A percentile compares a stretch with the other conserved stretches of the same genome.
Conservation (phyloP, 2,797 vertebrate genomes). For the Pipistrellus pygmaeus region DNA sequence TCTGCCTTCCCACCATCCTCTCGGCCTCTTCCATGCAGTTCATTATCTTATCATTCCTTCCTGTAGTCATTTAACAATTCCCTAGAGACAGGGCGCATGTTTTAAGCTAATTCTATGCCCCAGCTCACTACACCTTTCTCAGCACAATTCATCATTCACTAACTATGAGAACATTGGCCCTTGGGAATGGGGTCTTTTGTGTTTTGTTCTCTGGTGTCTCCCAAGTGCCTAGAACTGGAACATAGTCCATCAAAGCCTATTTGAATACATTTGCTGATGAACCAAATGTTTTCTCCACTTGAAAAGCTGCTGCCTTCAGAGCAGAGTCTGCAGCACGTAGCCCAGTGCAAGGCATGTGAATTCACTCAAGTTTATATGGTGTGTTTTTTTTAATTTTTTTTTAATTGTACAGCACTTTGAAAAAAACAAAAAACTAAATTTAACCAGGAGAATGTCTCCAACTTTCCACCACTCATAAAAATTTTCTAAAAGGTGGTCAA, state of each 20-base stretch:
- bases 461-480: neutral
- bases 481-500: neutral
- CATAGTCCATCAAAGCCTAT: accelerated
- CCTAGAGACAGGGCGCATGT: neutral
- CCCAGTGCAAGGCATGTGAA: neutral
- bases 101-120: neutral
- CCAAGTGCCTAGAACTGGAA: neutral
- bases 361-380: neutral
- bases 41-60: neutral
- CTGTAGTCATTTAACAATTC: neutral
- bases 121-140: neutral
- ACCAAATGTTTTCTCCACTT: neutral
- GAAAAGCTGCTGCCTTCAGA: neutral
- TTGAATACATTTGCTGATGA: neutral
- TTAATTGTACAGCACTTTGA: neutral
- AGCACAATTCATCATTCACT: accelerated
- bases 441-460: neutral
- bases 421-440: neutral
- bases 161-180: neutral
- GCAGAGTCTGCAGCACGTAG: neutral
- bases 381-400: neutral
- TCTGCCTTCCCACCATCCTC: too few species aligned
- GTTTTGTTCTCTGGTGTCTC: neutral
- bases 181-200: neutral
- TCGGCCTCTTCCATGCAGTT: neutral